Evolutionary conservation across 2,797 vertebrate genomes (phyloP).

Genomic region (Poecilia picta): DNA sequence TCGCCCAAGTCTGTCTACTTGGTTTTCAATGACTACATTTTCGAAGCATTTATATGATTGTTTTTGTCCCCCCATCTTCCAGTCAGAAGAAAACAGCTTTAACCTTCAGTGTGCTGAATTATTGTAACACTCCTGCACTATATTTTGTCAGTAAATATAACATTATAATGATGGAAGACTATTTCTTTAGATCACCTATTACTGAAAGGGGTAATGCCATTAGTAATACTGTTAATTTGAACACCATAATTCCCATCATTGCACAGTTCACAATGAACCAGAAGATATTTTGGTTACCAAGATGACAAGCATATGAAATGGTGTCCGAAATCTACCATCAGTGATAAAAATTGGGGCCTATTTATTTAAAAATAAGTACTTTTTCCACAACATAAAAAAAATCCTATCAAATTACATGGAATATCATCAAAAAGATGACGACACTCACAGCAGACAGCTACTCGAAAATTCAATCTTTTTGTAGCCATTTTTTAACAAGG

Average conservation of each 20-base stretch:
- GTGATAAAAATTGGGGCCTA: not conserved
- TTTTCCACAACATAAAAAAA: not conserved
- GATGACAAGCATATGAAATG: not conserved
- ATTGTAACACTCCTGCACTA: not conserved
- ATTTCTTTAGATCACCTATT: not conserved
- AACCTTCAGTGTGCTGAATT: not conserved
- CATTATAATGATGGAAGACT: not conserved
- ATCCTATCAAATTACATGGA: not conserved
- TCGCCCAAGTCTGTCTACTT: not conserved
- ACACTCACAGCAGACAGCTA: not conserved
- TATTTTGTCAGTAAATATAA: not conserved
- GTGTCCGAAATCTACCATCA: not conserved
- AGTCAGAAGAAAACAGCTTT: not conserved
- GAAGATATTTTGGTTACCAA: constrained; percentile 2
- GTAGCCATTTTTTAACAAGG: not conserved
- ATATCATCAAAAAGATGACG: not conserved
- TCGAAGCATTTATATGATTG: not conserved
- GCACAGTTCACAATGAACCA: not conserved
- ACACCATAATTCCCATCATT: not conserved
- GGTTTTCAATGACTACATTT: not conserved
- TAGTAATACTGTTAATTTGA: not conserved
- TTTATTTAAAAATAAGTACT: not conserved
- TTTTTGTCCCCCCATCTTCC: not conserved
- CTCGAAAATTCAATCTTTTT: not conserved
- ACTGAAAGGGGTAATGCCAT: not conserved